Evolutionary conservation across 2,113 vertebrate species (phyloP).

Genomic region (Lophotis ruficrista): DNA sequence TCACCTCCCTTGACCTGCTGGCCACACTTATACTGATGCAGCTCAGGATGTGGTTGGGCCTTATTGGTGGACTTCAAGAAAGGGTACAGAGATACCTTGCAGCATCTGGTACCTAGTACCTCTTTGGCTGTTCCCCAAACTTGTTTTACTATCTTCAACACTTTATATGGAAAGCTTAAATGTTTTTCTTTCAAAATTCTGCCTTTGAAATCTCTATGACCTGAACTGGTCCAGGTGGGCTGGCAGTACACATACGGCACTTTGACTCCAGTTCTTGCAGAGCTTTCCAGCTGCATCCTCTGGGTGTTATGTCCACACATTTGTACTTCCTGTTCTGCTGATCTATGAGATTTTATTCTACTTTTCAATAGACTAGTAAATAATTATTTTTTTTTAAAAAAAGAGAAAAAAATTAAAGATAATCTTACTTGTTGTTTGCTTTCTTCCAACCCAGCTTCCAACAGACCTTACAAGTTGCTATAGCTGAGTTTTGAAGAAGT

Average conservation of each 20-base stretch:
- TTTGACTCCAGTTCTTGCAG: background rate
- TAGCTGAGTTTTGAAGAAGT: background rate
- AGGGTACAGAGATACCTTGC: background rate
- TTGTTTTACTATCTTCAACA: background rate
- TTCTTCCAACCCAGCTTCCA: background rate
- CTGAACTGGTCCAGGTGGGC: accelerated
- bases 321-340: conserved; percentile 20
- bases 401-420: background rate
- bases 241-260: background rate
- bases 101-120: background rate
- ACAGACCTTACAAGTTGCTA: background rate
- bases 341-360: background rate
- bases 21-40: too few species aligned
- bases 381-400: background rate
- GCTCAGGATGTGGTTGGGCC: too few species aligned
- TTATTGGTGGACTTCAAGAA: background rate
- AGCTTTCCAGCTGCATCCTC: conserved; percentile 1
- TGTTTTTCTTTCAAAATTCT: background rate
- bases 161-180: background rate
- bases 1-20: too few species aligned
- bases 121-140: background rate
- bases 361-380: background rate
- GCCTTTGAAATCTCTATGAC: background rate
- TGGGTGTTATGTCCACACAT: background rate
- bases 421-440: background rate